Conservation (phyloP, 2,113 vertebrate species). For the Petroica traversi region DNA sequence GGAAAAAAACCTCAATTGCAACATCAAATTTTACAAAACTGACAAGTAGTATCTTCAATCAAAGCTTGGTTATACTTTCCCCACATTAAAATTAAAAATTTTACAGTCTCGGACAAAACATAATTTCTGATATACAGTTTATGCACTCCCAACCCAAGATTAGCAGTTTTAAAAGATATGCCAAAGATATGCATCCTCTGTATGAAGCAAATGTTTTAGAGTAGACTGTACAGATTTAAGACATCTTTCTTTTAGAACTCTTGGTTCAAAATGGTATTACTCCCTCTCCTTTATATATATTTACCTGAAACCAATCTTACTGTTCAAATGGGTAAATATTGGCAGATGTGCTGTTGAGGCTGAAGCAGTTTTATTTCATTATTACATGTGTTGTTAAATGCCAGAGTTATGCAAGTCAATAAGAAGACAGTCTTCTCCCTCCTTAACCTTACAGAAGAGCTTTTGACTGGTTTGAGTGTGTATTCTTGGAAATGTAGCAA, state of each 20-base stretch:
- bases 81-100: neutral
- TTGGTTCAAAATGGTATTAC: neutral
- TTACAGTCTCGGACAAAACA: neutral
- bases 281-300: neutral
- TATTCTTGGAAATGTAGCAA: neutral
- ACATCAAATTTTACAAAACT: neutral
- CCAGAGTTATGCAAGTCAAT: neutral
- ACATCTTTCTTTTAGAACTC: neutral
- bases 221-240: neutral
- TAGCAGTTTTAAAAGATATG: neutral
- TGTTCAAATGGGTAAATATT: neutral
- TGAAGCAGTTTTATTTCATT: neutral
- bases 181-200: neutral
- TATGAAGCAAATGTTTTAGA: neutral
- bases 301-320: neutral
- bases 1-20: neutral
- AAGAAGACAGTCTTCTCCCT: neutral
- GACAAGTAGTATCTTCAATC: neutral
- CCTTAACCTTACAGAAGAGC: neutral
- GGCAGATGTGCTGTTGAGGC: neutral
- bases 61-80: neutral
- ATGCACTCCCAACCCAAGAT: neutral
- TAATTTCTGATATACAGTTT: neutral
- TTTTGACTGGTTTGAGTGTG: neutral
- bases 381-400: neutral